Percentiles rank a stretch among this genome's conserved stretches.
phyloP scores from a whole-genome alignment of 92 coral and sea anemone genomes.

The Palythoa grandiflora region DNA sequence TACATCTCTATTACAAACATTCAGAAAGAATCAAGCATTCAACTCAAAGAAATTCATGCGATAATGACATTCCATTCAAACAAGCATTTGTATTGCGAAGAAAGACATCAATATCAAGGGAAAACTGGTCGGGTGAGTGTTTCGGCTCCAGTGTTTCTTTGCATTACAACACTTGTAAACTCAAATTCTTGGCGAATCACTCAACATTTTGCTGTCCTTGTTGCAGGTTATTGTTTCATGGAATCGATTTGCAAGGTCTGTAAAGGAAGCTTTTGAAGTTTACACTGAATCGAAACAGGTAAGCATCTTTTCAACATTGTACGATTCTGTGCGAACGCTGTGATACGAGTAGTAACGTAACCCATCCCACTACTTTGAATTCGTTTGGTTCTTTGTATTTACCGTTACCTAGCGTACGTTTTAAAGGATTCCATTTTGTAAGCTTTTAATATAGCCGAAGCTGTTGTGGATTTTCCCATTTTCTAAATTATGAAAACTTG shows the following conservation, averaged over 20 bases:
- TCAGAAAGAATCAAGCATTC: background rate
- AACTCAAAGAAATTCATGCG: background rate
- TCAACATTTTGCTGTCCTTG: background rate
- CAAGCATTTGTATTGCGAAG: conserved; percentile 62
- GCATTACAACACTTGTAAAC: background rate
- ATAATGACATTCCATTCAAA: conserved; percentile 43
- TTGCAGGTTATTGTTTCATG: conserved; percentile 93
- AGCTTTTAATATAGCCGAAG: background rate
- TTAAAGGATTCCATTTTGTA: background rate
- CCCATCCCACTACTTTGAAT: background rate
- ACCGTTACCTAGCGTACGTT: background rate
- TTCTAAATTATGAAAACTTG: background rate
- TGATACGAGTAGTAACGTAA: background rate
- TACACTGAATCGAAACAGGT: conserved; percentile 98
- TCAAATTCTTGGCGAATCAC: background rate
- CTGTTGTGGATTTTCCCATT: background rate
- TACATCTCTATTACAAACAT: background rate
- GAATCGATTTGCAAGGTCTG: conserved; percentile 99
- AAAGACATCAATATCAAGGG: conserved; percentile 81
- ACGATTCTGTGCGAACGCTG: background rate
- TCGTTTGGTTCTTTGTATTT: background rate
- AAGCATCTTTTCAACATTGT: conserved; percentile 15
- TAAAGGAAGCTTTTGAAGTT: conserved; percentile 95
- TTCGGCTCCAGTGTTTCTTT: background rate
- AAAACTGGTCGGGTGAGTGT: conserved; percentile 97